Evolutionary conservation across 1,140 invertebrate species (phyloP), one percentile per base, ranked within the genome.

Genomic region (Diuraphis noxia): DNA sequence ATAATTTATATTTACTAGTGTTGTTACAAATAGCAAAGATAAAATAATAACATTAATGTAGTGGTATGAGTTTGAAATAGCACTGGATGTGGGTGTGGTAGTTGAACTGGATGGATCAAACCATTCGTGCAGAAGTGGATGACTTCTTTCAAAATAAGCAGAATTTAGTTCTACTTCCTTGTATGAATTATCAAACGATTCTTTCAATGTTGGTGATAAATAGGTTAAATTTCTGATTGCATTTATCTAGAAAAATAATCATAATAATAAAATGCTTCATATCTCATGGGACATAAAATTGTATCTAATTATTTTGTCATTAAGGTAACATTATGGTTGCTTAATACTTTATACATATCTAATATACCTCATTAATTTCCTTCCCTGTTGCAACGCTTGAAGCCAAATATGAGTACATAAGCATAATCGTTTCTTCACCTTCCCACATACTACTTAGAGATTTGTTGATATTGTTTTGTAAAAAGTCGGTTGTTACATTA

Each of bases 311-410:
- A 43, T 43, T 8, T 25, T 87, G 13, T 30, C 46, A 87, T 23
- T 87, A 46, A 2, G 4, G 9, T 43, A 25, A 82, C 19, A 46
- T 23, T 49, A 36, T 86, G 34, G 2, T 85, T 34, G 21, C 5
- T 34, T 46, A n/a, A n/a, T 46, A 46, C 46, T 46, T 25, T 46
- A 52, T 0, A 38, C 9, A 79, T 23, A 9, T 8, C 23, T 77
- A 34, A 25, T 77, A 79, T 89, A 89, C 89, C 89, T 91, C 41
- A 52, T 91, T 30, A 38, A 91, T 91, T 91, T 91, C 89, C 4
- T 23, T 38, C 7, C 1, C 25, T 19, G 77, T 91, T 38, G 89
- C n/a, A n/a, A 49, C 89, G 36, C 17, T 82, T 25, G 40, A 46
- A 30, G 72, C 89, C 23, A 91, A 91, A 25, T 34, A 38, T n/a